A percentile compares a stretch with the other conserved stretches of the same genome.
Conservation (phyloP, 2,888 invertebrate genomes). For the Pandemis heparana region DNA sequence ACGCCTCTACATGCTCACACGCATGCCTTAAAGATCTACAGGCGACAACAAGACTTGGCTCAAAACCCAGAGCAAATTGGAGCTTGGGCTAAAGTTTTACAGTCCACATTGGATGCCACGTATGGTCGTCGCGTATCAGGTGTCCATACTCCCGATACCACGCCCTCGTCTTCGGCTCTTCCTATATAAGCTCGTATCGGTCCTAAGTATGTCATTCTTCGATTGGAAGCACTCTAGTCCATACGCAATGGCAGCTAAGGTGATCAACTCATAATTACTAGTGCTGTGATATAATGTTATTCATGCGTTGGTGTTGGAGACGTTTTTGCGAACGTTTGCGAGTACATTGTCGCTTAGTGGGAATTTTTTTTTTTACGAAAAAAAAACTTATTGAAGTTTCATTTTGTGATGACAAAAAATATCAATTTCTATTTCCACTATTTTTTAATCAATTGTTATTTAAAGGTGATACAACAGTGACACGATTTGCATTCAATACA, state of each 20-base stretch:
- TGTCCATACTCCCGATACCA: conserved; percentile 49
- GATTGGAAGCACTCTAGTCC: conserved; percentile 69
- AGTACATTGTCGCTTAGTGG: neutral
- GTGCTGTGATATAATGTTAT: conserved; percentile 49
- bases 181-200: conserved; percentile 74
- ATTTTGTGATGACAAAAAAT: neutral
- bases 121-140: neutral
- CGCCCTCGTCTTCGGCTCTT: conserved; percentile 70
- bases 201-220: conserved; percentile 72
- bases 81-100: neutral
- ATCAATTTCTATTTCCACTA: neutral
- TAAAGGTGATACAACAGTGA: neutral
- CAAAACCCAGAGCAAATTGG: conserved; percentile 1
- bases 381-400: too few relatives aligned
- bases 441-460: neutral
- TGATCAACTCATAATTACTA: conserved; percentile 60
- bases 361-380: too few relatives aligned
- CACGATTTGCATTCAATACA: neutral
- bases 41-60: conserved; percentile 52
- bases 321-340: neutral
- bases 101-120: conserved; percentile 1
- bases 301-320: conserved; percentile 17
- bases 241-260: conserved; percentile 81
- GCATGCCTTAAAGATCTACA: conserved; percentile 71
- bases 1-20: conserved; percentile 50